Conservation (phyloP, 2,888 invertebrate species). For the Ectemnius cavifrons region DNA sequence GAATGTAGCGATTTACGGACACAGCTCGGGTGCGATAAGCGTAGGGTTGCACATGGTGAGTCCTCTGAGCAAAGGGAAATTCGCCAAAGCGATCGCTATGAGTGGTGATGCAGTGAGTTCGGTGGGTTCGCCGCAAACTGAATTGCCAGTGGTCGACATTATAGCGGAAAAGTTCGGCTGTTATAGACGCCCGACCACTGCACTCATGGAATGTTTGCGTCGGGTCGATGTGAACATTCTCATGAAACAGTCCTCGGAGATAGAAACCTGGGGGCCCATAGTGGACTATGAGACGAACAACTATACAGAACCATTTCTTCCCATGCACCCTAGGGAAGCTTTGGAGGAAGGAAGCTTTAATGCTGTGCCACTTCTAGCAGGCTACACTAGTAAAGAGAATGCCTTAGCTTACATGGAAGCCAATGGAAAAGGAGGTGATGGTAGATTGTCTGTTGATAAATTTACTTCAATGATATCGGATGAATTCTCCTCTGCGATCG, state of each 20-base stretch:
- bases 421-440: constrained; percentile 81
- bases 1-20: constrained; percentile 88
- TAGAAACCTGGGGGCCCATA: constrained; percentile 88
- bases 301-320: constrained; percentile 83
- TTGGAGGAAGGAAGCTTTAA: constrained; percentile 82
- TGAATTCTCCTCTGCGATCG: constrained; percentile 64
- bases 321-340: constrained; percentile 83
- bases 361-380: constrained; percentile 86
- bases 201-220: constrained; percentile 85
- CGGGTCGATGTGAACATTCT: constrained; percentile 82
- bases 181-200: constrained; percentile 83
- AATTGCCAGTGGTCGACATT: constrained; percentile 82
- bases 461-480: constrained; percentile 84
- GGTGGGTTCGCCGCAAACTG: constrained; percentile 83
- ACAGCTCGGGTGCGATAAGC: constrained; percentile 89
- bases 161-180: constrained; percentile 85
- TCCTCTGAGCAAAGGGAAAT: constrained; percentile 80
- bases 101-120: constrained; percentile 86
- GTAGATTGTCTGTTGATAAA: constrained; percentile 81
- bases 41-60: constrained; percentile 86
- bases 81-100: constrained; percentile 88
- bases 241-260: constrained; percentile 79
- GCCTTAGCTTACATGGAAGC: constrained; percentile 81
- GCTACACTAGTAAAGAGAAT: constrained; percentile 91
- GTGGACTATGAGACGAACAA: constrained; percentile 86